Percentiles rank a stretch among this genome's conserved stretches.
Conservation (phyloP, 2,797 vertebrate species). For the Uromys caudimaculatus region DNA sequence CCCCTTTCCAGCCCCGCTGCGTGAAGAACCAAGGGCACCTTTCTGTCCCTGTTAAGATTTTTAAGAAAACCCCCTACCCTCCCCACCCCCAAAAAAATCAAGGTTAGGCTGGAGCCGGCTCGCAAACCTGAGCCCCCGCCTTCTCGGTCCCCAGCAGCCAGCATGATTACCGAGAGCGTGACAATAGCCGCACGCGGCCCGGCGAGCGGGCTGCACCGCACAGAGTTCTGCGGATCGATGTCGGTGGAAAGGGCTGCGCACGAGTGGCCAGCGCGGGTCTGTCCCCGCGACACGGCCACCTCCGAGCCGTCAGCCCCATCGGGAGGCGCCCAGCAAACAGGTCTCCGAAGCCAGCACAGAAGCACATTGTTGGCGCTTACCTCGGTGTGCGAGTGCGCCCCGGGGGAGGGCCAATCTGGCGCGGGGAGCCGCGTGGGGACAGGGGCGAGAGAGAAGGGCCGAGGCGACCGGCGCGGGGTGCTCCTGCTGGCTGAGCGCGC, state of each 20-base stretch:
- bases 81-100: neutral
- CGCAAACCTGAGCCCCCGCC: neutral
- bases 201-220: neutral
- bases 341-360: slow-evolving; percentile 70
- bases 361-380: slow-evolving; percentile 79
- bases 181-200: neutral
- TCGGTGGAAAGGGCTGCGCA: neutral
- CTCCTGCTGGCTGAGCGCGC: slow-evolving; percentile 25
- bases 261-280: neutral
- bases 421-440: slow-evolving; percentile 7
- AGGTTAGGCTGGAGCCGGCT: neutral
- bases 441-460: neutral
- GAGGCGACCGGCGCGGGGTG: slow-evolving; percentile 43
- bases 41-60: neutral
- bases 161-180: neutral
- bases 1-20: neutral
- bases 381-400: slow-evolving; percentile 78
- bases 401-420: slow-evolving; percentile 69
- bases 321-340: slow-evolving; percentile 79
- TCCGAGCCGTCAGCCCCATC: slow-evolving; percentile 38
- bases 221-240: slow-evolving; percentile 58
- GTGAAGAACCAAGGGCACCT: neutral
- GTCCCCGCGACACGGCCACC: slow-evolving; percentile 2
- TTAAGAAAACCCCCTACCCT: neutral
- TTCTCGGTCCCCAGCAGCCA: neutral